Base-by-base conservation (phyloP, 1,140 invertebrate genomes). In the Episyrphus balteatus region DNA sequence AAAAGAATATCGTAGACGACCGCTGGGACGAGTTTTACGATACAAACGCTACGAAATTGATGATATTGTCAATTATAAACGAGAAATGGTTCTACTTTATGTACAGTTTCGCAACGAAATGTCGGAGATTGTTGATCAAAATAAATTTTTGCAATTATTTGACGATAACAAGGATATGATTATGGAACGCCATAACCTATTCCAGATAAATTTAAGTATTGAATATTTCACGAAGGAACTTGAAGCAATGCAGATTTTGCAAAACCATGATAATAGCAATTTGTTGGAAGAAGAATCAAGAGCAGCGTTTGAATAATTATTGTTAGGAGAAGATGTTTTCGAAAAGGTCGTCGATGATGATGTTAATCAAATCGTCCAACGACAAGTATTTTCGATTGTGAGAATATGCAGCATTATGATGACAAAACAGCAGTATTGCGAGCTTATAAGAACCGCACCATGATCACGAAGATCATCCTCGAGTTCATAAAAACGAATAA, bases 31-130 rank as follows among this genome's bases (percentile, higher is more conserved):
- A 45, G 37, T 66, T 12, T 62, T 66, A 62, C 53, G 62, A 55
- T 63, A 59, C 52, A 55, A 59, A 53, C 47, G 44, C 43, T 65
- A 65, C 53, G 54, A 60, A 19, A 57, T 58, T 1, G 52, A 57
- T 51, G 58, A 64, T 50, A 59, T 53, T 53, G 52, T 53, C 38
- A 51, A 67, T 57, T 65, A 64, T 58, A 47, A 62, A 59, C 50
- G 61, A 32, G 61, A 66, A 32, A 62, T 63, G 62, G 61, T 66
- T 38, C 36, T 59, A 17, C 51, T 66, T 1, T 57, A 55, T 51
- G 17, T 63, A 17, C 53, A 12, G 8, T 66, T 62, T 44, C 57
- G 61, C 50, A 58, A 62, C 31, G 61, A 66, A 62, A 50, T 55
- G 12, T 18, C 47, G 8, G 60, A 65, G 7, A 62, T 65, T 56